Evolutionary conservation across 2,113 vertebrate species (phyloP).

Genomic region (Rhagologus leucostigma): DNA sequence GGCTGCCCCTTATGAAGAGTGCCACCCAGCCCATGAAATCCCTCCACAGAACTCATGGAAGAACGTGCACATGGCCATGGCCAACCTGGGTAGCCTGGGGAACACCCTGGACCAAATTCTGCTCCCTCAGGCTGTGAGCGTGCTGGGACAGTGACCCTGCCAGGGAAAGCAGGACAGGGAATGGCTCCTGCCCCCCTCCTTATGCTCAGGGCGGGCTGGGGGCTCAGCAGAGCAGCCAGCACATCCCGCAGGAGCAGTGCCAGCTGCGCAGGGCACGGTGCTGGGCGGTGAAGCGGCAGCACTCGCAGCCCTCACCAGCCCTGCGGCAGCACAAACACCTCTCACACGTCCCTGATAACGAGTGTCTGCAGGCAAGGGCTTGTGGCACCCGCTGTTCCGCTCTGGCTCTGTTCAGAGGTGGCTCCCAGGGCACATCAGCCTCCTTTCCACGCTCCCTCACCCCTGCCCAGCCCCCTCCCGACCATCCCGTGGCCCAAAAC

Average conservation of each 20-base stretch:
- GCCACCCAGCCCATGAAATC: background rate
- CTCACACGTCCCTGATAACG: fast-evolving
- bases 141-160: fast-evolving
- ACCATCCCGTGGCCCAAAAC: background rate
- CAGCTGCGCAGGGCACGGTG: fast-evolving
- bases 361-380: background rate
- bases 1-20: background rate
- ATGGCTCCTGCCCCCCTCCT: fast-evolving
- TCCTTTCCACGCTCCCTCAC: background rate
- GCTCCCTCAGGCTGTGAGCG: background rate
- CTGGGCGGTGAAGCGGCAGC: fast-evolving
- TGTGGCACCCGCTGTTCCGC: fast-evolving
- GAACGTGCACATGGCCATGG: fast-evolving
- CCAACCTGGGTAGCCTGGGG: background rate
- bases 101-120: background rate
- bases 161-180: background rate
- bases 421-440: background rate
- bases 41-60: background rate
- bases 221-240: background rate
- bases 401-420: background rate
- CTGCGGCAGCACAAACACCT: background rate
- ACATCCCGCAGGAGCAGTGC: fast-evolving
- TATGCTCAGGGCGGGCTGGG: fast-evolving
- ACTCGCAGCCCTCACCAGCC: background rate
- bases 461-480: background rate